A percentile compares a stretch with the other conserved stretches of the same genome.
Evolutionary conservation across 2,888 invertebrate genomes (phyloP).

Genomic region (Gari tellinella): DNA sequence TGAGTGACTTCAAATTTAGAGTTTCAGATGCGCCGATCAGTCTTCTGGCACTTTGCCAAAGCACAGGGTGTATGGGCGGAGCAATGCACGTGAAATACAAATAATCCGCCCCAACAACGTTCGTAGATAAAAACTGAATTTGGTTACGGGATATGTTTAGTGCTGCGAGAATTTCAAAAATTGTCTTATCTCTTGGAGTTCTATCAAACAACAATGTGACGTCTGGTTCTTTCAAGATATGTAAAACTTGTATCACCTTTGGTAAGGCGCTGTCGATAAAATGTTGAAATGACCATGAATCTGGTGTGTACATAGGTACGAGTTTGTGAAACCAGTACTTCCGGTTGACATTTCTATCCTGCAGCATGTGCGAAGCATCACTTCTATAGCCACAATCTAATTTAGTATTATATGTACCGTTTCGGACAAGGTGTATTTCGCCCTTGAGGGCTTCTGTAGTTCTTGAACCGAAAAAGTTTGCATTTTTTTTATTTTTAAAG

Average conservation of each 20-base stretch:
- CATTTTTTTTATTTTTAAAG: no score
- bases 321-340: slow-evolving; percentile 16
- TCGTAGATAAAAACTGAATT: slow-evolving; percentile 1
- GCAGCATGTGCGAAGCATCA: background rate
- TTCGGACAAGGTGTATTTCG: background rate
- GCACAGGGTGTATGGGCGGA: slow-evolving; percentile 17
- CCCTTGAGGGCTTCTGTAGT: no score
- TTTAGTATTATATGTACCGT: background rate
- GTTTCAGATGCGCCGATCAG: slow-evolving; percentile 3
- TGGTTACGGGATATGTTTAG: slow-evolving; percentile 23
- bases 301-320: slow-evolving; percentile 13
- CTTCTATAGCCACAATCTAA: slow-evolving; percentile 13
- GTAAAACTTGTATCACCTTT: slow-evolving; percentile 20
- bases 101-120: slow-evolving; percentile 17
- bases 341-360: background rate
- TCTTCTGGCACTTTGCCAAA: slow-evolving; percentile 24
- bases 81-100: slow-evolving; percentile 20
- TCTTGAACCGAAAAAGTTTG: no score
- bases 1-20: background rate
- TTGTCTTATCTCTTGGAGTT: slow-evolving; percentile 12
- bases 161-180: slow-evolving; percentile 14
- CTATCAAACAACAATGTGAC: slow-evolving; percentile 4
- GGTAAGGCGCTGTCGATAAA: slow-evolving; percentile 26
- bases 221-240: slow-evolving; percentile 1
- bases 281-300: slow-evolving; percentile 31